Percentiles rank a stretch among this genome's conserved stretches.
These are phyloP conservation scores for Orthonyx spaldingii DNA, from an alignment of 2,113 vertebrate genomes.

Conservation along the genomic window DNA sequence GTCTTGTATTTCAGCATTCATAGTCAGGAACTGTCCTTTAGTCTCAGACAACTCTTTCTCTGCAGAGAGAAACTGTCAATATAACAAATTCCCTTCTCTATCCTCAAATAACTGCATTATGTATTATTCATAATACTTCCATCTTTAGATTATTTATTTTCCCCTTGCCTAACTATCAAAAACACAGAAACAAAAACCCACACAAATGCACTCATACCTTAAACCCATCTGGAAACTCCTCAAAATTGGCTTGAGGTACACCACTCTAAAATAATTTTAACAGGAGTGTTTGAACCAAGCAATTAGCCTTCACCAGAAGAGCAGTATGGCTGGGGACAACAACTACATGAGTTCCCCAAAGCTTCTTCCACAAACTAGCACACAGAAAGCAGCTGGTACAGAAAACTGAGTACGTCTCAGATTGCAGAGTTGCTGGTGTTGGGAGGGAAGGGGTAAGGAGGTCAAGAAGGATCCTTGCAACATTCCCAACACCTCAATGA, in stretches of 20 bases:
- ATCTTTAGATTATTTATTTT: not conserved
- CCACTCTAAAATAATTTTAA: not conserved
- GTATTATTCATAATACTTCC: not conserved
- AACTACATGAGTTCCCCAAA: not conserved
- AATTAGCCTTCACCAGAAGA: not conserved
- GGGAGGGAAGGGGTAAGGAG: accelerated
- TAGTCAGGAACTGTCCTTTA: conserved; percentile 61
- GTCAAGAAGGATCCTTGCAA: not conserved
- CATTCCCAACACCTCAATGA: not conserved
- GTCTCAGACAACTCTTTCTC: conserved; percentile 59
- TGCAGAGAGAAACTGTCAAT: not conserved
- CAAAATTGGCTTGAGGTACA: not conserved
- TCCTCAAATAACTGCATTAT: not conserved
- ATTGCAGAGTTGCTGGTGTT: not conserved
- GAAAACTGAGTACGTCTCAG: not conserved
- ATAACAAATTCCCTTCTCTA: not conserved
- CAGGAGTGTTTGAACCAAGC: not conserved
- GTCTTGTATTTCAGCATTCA: conserved; percentile 72
- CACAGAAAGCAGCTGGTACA: not conserved
- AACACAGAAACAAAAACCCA: not conserved
- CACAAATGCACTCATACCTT: not conserved
- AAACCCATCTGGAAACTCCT: not conserved
- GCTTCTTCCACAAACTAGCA: not conserved
- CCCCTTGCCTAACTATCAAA: not conserved
- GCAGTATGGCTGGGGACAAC: not conserved